These are phyloP conservation scores for Chaunax sp. DNA, from an alignment of 2,797 vertebrate genomes.

Conservation along the genomic window DNA sequence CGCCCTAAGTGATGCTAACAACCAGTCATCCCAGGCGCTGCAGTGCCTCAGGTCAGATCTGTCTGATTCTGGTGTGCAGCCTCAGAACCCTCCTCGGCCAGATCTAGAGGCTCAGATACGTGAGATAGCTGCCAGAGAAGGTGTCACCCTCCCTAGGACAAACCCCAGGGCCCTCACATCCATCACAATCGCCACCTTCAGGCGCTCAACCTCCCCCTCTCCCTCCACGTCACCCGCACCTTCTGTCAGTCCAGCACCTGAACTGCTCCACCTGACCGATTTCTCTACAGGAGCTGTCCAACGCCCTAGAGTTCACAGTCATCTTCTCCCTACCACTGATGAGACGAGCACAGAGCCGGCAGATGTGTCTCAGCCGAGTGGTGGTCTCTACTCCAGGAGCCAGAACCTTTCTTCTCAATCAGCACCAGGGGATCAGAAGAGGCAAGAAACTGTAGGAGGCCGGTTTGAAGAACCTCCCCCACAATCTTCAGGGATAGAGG, in stretches of 20 bases:
- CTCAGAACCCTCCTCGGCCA: not conserved
- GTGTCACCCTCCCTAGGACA: slow-evolving; percentile 34
- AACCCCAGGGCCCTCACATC: slow-evolving; percentile 71
- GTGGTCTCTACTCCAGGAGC: slow-evolving; percentile 1
- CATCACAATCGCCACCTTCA: slow-evolving; percentile 80
- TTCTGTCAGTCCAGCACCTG: slow-evolving; percentile 33
- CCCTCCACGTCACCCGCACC: slow-evolving; percentile 57
- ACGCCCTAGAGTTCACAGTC: slow-evolving; percentile 10
- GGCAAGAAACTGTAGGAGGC: slow-evolving; percentile 45
- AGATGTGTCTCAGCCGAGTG: not conserved
- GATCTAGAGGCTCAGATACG: slow-evolving; percentile 54
- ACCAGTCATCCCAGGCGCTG: slow-evolving; percentile 36
- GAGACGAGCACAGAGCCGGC: not conserved
- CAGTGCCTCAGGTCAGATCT: slow-evolving; percentile 17
- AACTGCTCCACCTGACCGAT: slow-evolving; percentile 45
- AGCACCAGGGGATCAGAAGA: slow-evolving; percentile 14
- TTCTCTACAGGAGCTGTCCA: slow-evolving; percentile 46
- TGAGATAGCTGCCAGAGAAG: slow-evolving; percentile 73
- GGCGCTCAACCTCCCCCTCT: slow-evolving; percentile 70
- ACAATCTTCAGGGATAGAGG: slow-evolving; percentile 16
- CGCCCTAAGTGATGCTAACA: slow-evolving; percentile 27
- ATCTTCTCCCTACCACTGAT: not conserved
- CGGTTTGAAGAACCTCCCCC: slow-evolving; percentile 16
- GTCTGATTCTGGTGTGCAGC: slow-evolving; percentile 26
- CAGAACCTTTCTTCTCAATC: slow-evolving; percentile 10